Evolutionary conservation across 1,140 invertebrate species (phyloP), one percentile per base, ranked within the genome.

Genomic region (Cherax destructor): DNA sequence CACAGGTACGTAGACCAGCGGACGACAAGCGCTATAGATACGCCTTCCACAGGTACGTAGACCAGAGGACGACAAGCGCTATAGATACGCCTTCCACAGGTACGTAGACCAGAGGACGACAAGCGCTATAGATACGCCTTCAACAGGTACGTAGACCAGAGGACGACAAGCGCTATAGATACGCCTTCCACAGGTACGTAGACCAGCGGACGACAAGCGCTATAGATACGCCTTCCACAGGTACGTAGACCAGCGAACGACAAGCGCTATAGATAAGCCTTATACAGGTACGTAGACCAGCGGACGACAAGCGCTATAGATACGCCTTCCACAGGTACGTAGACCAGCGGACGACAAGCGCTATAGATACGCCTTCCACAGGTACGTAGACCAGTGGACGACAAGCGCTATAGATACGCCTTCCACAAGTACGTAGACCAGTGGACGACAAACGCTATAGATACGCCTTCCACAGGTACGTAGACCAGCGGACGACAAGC

Each of bases 181-280:
- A 99, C 94, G 98, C 98, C 59, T 99, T 99, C 94, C 99, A 99
- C 95, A 99, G 97, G 97, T 98, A 94, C 94, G 94, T 76, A n/a
- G 7, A 13, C 7, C 7, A 9, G 5, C 9, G 21, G 1, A 99
- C 93, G 98, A 99, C 94, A 99, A 99, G 95, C 95, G 99, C 93
- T 99, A 99, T 94, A 96, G 99, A 95, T 99, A 99, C 94, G 98
- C 98, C 59, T 99, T 99, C 94, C 99, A 99, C 95, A 99, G 97
- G 97, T 98, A 94, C 94, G 94, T 76, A n/a, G 7, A 13, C 7
- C 7, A 9, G 5, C 98, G 49, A 99, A 99, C 93, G 98, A 99
- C 94, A 99, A 99, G 95, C 95, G 99, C 93, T 99, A 99, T 94
- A 96, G 99, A 95, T 99, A 99, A 94, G 98, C 98, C 59, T 99